Conservation (phyloP, 2,113 vertebrate species). For the Psammodynastes pulverulentus region DNA sequence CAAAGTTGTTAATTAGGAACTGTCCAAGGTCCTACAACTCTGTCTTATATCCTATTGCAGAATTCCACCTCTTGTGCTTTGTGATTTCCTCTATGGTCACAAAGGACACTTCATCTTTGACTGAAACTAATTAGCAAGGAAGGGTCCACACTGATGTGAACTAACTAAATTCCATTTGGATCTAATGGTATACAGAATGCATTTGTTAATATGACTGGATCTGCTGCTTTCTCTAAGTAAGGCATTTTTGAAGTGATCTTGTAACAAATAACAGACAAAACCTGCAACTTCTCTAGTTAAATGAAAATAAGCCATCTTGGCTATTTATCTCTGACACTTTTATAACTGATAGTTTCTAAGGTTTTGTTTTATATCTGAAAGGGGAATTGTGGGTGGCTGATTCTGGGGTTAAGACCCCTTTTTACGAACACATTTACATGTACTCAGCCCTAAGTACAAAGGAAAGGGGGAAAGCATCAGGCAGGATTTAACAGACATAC, state of each 20-base stretch:
- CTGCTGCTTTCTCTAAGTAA: not conserved
- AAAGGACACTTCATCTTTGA: not conserved
- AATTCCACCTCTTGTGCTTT: not conserved
- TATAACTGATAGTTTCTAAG: not conserved
- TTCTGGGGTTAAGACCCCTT: not conserved
- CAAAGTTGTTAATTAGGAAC: not conserved
- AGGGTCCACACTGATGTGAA: not conserved
- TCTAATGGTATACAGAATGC: not conserved
- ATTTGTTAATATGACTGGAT: not conserved
- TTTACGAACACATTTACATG: not conserved
- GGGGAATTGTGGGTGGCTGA: not conserved
- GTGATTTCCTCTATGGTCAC: not conserved
- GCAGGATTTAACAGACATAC: not conserved
- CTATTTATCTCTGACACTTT: not conserved
- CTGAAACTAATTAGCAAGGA: not conserved
- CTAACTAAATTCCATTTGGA: not conserved
- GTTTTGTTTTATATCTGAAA: not conserved
- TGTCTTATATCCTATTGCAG: not conserved
- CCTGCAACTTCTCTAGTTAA: not conserved
- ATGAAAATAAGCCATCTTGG: not conserved
- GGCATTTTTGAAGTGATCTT: not conserved
- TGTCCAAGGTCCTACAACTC: not conserved
- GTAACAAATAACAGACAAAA: not conserved
- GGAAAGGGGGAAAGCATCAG: not conserved
- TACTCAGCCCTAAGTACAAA: not conserved